Evolutionary conservation across 2,113 vertebrate species (phyloP).

Genomic region (Etia nguti): DNA sequence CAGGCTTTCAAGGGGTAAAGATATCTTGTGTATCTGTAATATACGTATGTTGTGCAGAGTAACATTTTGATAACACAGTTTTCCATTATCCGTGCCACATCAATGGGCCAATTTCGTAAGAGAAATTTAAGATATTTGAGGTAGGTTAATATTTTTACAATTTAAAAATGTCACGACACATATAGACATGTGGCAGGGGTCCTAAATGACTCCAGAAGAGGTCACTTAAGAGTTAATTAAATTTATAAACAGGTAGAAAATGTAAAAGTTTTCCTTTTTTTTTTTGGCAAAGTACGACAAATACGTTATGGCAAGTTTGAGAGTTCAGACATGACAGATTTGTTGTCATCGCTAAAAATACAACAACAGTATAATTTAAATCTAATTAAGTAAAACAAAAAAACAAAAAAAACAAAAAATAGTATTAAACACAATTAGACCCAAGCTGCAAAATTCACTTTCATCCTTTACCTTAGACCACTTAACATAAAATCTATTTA

Average conservation of each 20-base stretch:
- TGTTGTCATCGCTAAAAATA: neutral
- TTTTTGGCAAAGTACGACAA: neutral
- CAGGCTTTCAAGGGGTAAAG: neutral
- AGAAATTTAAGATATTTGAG: neutral
- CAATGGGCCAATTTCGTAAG: neutral
- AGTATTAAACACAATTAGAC: neutral
- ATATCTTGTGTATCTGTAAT: neutral
- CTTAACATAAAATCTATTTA: neutral
- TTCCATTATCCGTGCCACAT: neutral
- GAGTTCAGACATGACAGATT: neutral
- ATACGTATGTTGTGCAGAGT: neutral
- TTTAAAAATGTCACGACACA: neutral
- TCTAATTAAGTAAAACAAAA: neutral
- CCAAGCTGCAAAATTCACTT: neutral
- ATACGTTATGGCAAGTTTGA: neutral
- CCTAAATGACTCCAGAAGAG: neutral
- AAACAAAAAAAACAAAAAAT: neutral
- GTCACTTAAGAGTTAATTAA: neutral
- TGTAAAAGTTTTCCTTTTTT: no score
- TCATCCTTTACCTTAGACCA: neutral
- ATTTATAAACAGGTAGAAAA: neutral
- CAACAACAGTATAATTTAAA: neutral
- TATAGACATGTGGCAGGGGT: neutral
- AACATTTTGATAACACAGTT: neutral
- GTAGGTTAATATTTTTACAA: neutral